Evolutionary conservation across 2,888 invertebrate genomes (phyloP), one percentile per base, ranked within the genome.

Genomic region (Ferdinandea cuprea): DNA sequence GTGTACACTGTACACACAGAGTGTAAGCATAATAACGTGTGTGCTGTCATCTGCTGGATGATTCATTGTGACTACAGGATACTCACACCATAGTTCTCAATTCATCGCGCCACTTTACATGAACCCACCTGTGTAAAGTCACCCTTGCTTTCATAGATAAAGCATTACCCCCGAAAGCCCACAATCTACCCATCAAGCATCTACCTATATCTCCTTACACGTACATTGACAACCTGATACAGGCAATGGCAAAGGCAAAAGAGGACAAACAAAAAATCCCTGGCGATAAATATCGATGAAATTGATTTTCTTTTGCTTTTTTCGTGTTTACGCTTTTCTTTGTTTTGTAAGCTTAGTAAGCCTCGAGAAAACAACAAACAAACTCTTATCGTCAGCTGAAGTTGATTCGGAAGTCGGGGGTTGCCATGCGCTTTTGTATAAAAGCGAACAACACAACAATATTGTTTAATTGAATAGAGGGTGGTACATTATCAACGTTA

Each of bases 241-340:
- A 15, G 17, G 21, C 13, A 56, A n/a, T n/a, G n/a, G n/a, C n/a
- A n/a, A n/a, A n/a, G n/a, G n/a, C n/a, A n/a, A n/a, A n/a, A n/a
- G n/a, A n/a, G n/a, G 46, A 40, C 8, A 42, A 32, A 42, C 37
- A 44, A 76, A 61, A 32, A 40, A 58, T 42, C 46, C 48, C 58
- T 63, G 46, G 37, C 63, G 68, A 80, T 80, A 80, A 80, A 80
- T 80, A 80, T 74, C 74, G 80, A 80, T 44, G 46, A 68, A 80
- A 80, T 80, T 80, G 63, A 69, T 80, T 80, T 74, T 54, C 44
- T 44, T 48, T 42, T 56, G 11, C 30, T 5, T n/a, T 54, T 48
- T 19, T 44, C 11, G 52, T 63, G 56, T 58, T 63, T 56, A 74
- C 28, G 58, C 32, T 68, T 54, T 21, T 30, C 40, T 56, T 80